These are phyloP conservation scores for Pipra filicauda DNA, from an alignment of 2,113 vertebrate species.

Conservation along the genomic window DNA sequence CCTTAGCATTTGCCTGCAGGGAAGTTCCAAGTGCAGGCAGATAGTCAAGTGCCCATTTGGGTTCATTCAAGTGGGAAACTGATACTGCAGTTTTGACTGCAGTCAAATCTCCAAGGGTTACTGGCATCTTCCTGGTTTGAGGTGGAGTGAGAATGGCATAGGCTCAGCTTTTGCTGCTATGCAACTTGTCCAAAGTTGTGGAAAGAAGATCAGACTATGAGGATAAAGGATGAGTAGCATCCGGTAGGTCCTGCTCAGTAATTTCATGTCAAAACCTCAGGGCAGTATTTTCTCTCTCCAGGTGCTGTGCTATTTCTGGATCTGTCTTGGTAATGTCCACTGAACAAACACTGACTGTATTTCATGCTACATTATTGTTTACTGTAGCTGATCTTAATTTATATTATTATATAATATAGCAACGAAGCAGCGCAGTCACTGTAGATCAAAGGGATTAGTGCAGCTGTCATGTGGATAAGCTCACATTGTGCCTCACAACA, in stretches of 20 bases:
- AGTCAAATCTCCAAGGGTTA: background rate
- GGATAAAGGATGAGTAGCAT: background rate
- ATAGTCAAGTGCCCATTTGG: background rate
- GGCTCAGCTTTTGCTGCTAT: background rate
- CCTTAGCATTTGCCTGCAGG: background rate
- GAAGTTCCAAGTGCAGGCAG: background rate
- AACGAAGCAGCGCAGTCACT: background rate
- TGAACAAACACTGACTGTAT: slow-evolving; percentile 51
- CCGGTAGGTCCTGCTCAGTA: background rate
- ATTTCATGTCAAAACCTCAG: background rate
- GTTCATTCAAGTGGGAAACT: background rate
- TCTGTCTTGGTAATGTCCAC: slow-evolving; percentile 7
- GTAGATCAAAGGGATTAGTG: slow-evolving; percentile 29
- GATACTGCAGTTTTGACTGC: background rate
- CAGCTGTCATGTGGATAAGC: slow-evolving; percentile 23
- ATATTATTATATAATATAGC: slow-evolving; percentile 49
- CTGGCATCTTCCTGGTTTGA: background rate
- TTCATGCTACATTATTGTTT: slow-evolving; percentile 58
- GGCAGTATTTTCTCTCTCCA: background rate
- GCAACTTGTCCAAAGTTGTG: background rate
- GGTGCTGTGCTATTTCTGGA: slow-evolving; percentile 46
- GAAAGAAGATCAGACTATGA: background rate
- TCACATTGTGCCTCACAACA: slow-evolving; percentile 6
- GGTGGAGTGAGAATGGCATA: background rate
- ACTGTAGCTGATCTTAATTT: slow-evolving; percentile 57